Evolutionary conservation across 2,888 invertebrate species (phyloP), one percentile per base, ranked within the genome.

Genomic region (Magallana nippona): DNA sequence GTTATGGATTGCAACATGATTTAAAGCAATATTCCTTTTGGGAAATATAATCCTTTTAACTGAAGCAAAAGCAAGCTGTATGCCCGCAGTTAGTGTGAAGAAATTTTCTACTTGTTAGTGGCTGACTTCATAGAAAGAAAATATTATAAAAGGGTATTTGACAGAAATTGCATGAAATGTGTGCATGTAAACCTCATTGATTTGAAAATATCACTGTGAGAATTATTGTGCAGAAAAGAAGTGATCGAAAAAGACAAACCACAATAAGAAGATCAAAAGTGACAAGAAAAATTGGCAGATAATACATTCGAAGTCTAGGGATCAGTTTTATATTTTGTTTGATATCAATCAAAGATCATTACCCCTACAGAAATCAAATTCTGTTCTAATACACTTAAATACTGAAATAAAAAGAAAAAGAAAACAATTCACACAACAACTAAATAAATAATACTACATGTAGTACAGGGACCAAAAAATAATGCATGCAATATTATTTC

Each of bases 361-460:
- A 81, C 81, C 60, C 60, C 62, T 13, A 81, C n/a, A 19, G 32
- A 58, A 80, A 80, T 10, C 19, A 22, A 55, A 15, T 71, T 82
- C 78, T 78, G 78, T 78, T 58, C 78, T 22, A 82, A 55, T 22
- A 78, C 78, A 60, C 78, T 57, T 32, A 82, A 78, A 82, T 78
- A 44, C 82, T 82, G 82, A 78, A 82, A 82, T 58, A 57, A 32
- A 78, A 55, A 82, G 55, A 81, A n/a, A 60, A 19, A 44, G 10
- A 71, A 27, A 71, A 13, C 19, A 19, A 13, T 13, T 22, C 32
- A 60, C 19, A n/a, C 1, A 60, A 19, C n/a, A 60, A 60, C 19
- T 60, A 2, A 62, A 81, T 17, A 2, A 13, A 19, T 15, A 13
- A 55, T 3, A 55, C 55, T 10, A n/a, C n/a, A n/a, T n/a, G n/a